These are phyloP conservation scores for Ooceraea biroi DNA, from an alignment of 1,140 invertebrate genomes.

Conservation along the genomic window DNA sequence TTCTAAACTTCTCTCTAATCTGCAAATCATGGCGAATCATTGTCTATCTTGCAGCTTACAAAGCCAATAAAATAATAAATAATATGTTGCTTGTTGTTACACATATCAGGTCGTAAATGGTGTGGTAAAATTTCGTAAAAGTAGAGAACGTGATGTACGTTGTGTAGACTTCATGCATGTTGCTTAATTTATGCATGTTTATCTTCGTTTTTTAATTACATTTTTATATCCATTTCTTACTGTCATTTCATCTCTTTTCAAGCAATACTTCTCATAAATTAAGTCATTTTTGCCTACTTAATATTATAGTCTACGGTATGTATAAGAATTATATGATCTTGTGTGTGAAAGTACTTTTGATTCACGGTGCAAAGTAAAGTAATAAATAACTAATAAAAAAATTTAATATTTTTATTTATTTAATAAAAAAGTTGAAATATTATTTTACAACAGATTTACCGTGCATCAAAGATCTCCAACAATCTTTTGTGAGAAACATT, in stretches of 20 bases:
- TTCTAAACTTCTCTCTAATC: neutral
- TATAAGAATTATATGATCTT: slow-evolving; percentile 40
- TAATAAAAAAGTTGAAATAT: slow-evolving; percentile 14
- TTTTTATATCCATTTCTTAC: slow-evolving; percentile 53
- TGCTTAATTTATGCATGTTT: slow-evolving; percentile 62
- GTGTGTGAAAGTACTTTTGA: slow-evolving; percentile 64
- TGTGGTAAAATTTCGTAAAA: slow-evolving; percentile 63
- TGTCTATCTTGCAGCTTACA: slow-evolving; percentile 37
- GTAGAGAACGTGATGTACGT: slow-evolving; percentile 70
- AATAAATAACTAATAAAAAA: slow-evolving; percentile 6
- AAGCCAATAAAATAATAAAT: slow-evolving; percentile 40
- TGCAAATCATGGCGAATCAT: slow-evolving; percentile 47
- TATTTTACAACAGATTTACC: slow-evolving; percentile 27
- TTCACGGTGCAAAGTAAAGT: slow-evolving; percentile 57
- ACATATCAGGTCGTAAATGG: slow-evolving; percentile 52
- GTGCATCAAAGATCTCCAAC: slow-evolving; percentile 60
- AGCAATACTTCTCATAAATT: slow-evolving; percentile 11
- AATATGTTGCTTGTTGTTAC: slow-evolving; percentile 40
- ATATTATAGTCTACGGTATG: neutral
- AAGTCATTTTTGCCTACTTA: slow-evolving; percentile 16
- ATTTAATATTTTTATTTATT: neutral
- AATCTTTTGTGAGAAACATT: neutral
- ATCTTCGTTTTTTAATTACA: slow-evolving; percentile 42
- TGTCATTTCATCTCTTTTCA: slow-evolving; percentile 39
- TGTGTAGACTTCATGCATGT: slow-evolving; percentile 71